Conservation (phyloP, 2,888 invertebrate genomes). For the Trisateles emortualis region DNA sequence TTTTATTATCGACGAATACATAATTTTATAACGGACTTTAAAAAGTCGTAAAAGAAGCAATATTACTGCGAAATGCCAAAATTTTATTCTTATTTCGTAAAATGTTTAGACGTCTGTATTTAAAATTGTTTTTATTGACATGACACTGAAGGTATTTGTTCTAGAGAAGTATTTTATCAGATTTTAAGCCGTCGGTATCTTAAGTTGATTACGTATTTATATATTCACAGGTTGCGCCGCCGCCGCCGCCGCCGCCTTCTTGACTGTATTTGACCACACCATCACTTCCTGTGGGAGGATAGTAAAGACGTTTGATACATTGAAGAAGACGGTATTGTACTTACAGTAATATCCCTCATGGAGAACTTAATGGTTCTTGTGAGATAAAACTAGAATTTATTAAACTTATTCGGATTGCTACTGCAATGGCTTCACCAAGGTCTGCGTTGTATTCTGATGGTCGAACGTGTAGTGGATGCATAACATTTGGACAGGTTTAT, state of each 20-base stretch:
- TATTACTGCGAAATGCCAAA: conserved; percentile 10
- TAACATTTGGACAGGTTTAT: too few species aligned
- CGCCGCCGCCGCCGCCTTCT: too few species aligned
- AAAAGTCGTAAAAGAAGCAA: conserved; percentile 28
- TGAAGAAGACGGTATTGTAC: conserved; percentile 2
- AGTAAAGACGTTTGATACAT: conserved; percentile 7
- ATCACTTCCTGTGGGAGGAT: conserved; percentile 13
- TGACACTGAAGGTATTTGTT: conserved; percentile 6
- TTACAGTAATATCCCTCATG: conserved; percentile 19
- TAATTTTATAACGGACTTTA: conserved; percentile 26
- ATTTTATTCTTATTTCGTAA: conserved; percentile 15
- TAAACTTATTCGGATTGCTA: too few species aligned
- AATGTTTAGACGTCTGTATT: conserved; percentile 12
- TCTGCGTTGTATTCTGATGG: too few species aligned
- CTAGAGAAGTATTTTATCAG: not conserved
- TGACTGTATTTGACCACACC: not conserved
- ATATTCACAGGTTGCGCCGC: not conserved
- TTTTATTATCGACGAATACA: conserved; percentile 29
- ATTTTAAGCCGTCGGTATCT: not conserved
- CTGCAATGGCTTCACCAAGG: too few species aligned
- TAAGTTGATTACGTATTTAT: not conserved
- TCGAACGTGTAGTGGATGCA: too few species aligned
- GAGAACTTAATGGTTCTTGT: conserved; percentile 19
- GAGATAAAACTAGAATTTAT: too few species aligned
- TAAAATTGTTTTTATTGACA: conserved; percentile 4